Evolutionary conservation across 1,140 invertebrate species (phyloP).

Genomic region (Drosophila albomicans): DNA sequence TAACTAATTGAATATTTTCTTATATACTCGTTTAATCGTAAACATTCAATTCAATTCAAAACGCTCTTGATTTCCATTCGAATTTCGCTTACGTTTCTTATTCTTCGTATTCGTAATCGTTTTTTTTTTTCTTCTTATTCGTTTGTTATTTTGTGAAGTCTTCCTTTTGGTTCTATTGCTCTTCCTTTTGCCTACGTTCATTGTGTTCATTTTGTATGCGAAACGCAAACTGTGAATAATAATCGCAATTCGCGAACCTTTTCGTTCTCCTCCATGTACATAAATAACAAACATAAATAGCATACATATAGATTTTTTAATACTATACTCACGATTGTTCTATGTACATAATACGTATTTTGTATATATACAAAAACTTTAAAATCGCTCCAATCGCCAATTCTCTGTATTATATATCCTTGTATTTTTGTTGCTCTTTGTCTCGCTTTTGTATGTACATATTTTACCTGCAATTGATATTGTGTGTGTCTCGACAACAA

Average conservation of each 20-base stretch:
- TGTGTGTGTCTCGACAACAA: not conserved
- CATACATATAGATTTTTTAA: not conserved
- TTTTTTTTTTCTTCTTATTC: not conserved
- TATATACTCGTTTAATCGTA: slow-evolving; percentile 69
- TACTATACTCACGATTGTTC: no score
- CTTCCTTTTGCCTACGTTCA: slow-evolving; percentile 41
- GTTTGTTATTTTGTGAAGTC: slow-evolving; percentile 14
- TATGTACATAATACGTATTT: not conserved
- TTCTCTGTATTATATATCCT: not conserved
- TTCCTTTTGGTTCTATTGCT: slow-evolving; percentile 38
- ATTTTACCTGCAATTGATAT: not conserved
- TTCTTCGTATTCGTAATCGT: slow-evolving; percentile 13
- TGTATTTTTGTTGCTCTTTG: slow-evolving; percentile 2
- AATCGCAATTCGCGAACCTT: not conserved
- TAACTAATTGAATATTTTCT: slow-evolving; percentile 81
- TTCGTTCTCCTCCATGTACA: slow-evolving; percentile 4
- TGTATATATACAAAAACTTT: not conserved
- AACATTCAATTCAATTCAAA: slow-evolving; percentile 25
- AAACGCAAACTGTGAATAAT: slow-evolving; percentile 45
- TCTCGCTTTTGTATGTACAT: not conserved
- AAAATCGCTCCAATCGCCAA: not conserved
- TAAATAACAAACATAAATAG: slow-evolving; percentile 7
- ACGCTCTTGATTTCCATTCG: slow-evolving; percentile 5
- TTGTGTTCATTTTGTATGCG: slow-evolving; percentile 44
- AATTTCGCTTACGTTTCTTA: slow-evolving; percentile 8